Evolutionary conservation across 2,113 vertebrate genomes (phyloP).

Genomic region (Puma concolor): DNA sequence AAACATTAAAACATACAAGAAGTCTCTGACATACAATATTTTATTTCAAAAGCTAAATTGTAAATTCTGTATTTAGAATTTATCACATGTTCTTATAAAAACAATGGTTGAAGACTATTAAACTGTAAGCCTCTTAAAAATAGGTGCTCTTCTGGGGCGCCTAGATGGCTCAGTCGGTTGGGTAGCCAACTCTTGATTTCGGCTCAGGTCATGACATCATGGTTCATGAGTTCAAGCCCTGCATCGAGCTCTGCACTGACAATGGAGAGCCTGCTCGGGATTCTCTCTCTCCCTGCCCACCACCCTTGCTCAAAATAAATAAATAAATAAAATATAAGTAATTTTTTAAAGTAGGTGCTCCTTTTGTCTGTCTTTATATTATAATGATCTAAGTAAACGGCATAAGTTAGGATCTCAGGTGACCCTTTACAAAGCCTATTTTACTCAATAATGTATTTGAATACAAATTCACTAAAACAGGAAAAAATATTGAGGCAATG

Average conservation of each 20-base stretch:
- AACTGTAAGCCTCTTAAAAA: not conserved
- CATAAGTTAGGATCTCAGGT: not conserved
- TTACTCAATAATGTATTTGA: slow-evolving; percentile 37
- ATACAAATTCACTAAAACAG: not conserved
- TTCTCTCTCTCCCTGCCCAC: too few relatives aligned
- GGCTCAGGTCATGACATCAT: too few relatives aligned
- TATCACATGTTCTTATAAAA: slow-evolving; percentile 53
- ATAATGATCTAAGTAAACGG: slow-evolving; percentile 19
- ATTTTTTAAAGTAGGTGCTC: not conserved
- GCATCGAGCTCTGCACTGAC: too few relatives aligned
- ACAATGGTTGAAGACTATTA: not conserved
- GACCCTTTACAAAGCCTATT: slow-evolving; percentile 1
- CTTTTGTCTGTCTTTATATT: slow-evolving; percentile 14
- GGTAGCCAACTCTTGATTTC: too few relatives aligned
- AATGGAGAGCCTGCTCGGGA: too few relatives aligned
- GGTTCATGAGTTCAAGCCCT: too few relatives aligned
- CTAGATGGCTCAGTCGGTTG: too few relatives aligned
- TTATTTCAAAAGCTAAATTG: slow-evolving; percentile 51
- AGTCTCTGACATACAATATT: slow-evolving; percentile 20
- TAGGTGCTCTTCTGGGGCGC: not conserved
- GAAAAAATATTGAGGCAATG: slow-evolving; percentile 47
- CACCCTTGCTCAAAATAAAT: too few relatives aligned
- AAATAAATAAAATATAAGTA: too few relatives aligned
- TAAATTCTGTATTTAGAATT: slow-evolving; percentile 20
- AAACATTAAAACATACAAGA: slow-evolving; percentile 35